These are phyloP conservation scores for Trissolcus brochymenae DNA, from an alignment of 2,888 invertebrate species.

Conservation along the genomic window DNA sequence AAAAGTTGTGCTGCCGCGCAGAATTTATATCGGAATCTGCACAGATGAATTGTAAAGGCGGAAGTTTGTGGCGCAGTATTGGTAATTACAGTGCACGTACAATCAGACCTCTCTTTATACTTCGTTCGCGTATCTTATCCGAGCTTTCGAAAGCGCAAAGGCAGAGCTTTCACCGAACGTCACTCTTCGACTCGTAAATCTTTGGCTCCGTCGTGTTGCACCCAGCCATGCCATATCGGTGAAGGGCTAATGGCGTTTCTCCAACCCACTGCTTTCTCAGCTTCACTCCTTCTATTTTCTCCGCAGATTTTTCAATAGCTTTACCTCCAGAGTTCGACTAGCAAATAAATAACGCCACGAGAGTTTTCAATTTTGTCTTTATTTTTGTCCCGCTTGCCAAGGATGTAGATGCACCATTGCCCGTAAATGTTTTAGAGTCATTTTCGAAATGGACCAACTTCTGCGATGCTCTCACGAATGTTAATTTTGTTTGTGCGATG, in stretches of 20 bases:
- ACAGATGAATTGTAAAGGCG: conserved; percentile 9
- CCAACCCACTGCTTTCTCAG: conserved; percentile 2
- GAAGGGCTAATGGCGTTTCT: conserved; percentile 56
- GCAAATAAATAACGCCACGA: conserved; percentile 46
- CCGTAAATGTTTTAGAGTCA: too few species aligned
- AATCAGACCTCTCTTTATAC: conserved; percentile 31
- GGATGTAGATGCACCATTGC: too few species aligned
- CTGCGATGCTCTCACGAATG: too few species aligned
- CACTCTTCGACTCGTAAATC: conserved; percentile 56
- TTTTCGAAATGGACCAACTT: too few species aligned
- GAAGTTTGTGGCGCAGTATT: conserved; percentile 27
- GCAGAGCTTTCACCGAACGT: conserved; percentile 54
- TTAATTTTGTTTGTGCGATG: too few species aligned
- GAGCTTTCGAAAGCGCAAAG: conserved; percentile 50
- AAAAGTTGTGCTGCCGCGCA: not conserved
- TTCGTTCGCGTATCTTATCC: conserved; percentile 48
- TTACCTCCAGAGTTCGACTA: conserved; percentile 32
- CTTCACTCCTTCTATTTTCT: conserved; percentile 27
- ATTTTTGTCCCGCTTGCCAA: too few species aligned
- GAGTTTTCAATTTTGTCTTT: not conserved
- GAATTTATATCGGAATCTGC: conserved; percentile 10
- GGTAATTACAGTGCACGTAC: conserved; percentile 52
- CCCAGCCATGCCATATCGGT: conserved; percentile 36
- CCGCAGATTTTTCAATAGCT: conserved; percentile 46
- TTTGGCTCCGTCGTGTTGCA: conserved; percentile 45